Conservation (phyloP, 2,113 vertebrate species). For the Anarrhichthys ocellatus region DNA sequence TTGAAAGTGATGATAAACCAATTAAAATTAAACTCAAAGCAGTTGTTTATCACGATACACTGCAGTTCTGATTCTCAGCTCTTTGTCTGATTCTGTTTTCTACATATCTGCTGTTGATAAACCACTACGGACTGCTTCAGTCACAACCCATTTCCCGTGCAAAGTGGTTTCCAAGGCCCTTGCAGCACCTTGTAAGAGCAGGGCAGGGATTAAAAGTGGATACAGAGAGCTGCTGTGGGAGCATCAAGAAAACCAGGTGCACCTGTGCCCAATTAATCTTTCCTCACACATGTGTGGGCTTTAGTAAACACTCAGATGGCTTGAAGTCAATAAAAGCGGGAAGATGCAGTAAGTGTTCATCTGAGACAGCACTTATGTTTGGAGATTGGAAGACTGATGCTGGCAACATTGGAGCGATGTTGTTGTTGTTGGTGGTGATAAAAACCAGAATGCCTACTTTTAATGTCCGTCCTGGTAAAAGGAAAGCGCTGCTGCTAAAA, state of each 20-base stretch:
- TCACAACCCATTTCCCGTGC: background rate
- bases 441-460: background rate
- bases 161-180: constrained; percentile 8
- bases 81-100: constrained; percentile 10
- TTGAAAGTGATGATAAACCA: background rate
- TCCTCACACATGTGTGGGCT: constrained; percentile 2
- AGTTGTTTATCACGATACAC: constrained; percentile 1
- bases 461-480: background rate
- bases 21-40: constrained; percentile 7
- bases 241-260: constrained; percentile 18
- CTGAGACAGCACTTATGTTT: background rate
- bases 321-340: background rate
- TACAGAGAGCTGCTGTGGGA: constrained; percentile 1
- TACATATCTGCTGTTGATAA: background rate
- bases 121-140: background rate
- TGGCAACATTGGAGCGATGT: background rate
- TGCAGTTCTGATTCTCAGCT: background rate
- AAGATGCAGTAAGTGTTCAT: background rate
- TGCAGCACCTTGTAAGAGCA: background rate
- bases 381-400: background rate
- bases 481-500: background rate
- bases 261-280: constrained; percentile 24
- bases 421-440: background rate
- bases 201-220: constrained; percentile 11
- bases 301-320: background rate